Percentiles rank a stretch among this genome's conserved stretches.
These are phyloP conservation scores for Xiphorhynchus elegans DNA, from an alignment of 2,113 vertebrate species.

Conservation along the genomic window DNA sequence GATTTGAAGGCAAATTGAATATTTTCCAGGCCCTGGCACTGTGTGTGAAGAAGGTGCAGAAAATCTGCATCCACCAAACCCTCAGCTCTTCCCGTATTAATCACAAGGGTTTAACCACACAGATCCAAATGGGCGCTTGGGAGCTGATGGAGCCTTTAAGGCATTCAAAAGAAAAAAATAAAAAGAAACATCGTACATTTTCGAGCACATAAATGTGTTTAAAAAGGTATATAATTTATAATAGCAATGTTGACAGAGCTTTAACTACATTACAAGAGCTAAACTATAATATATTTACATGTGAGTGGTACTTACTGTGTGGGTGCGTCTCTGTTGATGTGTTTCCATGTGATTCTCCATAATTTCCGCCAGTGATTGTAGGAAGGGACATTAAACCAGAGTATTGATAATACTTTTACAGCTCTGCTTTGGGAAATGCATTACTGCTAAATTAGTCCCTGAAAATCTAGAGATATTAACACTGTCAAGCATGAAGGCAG, in stretches of 20 bases:
- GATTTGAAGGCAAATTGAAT: fast-evolving
- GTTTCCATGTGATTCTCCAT: conserved; percentile 34
- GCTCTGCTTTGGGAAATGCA: conserved; percentile 52
- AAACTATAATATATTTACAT: conserved; percentile 40
- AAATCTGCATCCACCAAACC: neutral
- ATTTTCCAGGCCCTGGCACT: fast-evolving
- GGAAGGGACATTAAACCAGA: conserved; percentile 29
- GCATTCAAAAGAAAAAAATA: conserved; percentile 17
- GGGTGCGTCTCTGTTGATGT: neutral
- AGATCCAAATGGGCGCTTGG: conserved; percentile 64
- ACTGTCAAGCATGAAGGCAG: conserved; percentile 65
- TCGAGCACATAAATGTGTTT: conserved; percentile 53
- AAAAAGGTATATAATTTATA: conserved; percentile 69
- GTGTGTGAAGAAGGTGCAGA: neutral
- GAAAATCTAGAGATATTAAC: conserved; percentile 60
- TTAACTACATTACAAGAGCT: conserved; percentile 17
- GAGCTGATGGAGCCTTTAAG: conserved; percentile 61
- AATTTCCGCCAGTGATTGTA: conserved; percentile 7
- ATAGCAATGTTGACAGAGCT: conserved; percentile 31
- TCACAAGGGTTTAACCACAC: conserved; percentile 56
- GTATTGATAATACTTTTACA: conserved; percentile 28
- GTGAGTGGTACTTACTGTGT: conserved; percentile 44
- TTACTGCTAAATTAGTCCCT: conserved; percentile 62
- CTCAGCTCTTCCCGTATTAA: conserved; percentile 7
- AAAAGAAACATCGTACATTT: conserved; percentile 47